Percentiles rank a stretch among this genome's conserved stretches.
These are phyloP conservation scores for Pinna nobilis DNA, from an alignment of 1,140 invertebrate species.

Conservation along the genomic window DNA sequence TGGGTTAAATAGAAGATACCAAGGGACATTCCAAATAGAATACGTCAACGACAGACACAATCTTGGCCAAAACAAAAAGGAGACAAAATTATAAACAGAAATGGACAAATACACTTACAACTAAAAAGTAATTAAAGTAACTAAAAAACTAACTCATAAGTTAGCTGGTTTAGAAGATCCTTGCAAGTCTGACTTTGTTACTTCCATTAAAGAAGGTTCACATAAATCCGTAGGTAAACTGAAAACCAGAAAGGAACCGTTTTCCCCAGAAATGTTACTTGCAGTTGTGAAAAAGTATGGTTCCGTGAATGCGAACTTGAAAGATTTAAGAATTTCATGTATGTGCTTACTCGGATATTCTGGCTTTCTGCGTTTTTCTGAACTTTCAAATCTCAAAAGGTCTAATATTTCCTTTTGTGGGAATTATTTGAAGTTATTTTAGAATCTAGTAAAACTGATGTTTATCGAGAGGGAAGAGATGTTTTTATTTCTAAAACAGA, in stretches of 20 bases:
- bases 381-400: slow-evolving; percentile 12
- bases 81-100: no score
- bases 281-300: neutral
- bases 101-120: no score
- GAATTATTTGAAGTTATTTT: neutral
- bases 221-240: neutral
- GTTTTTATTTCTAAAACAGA: slow-evolving; percentile 15
- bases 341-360: slow-evolving; percentile 20
- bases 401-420: neutral
- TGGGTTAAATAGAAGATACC: no score
- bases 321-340: slow-evolving; percentile 10
- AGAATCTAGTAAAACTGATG: slow-evolving; percentile 18
- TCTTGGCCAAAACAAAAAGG: no score
- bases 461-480: slow-evolving; percentile 1
- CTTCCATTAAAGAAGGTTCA: neutral
- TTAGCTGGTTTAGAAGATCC: slow-evolving; percentile 7
- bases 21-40: no score
- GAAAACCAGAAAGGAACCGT: slow-evolving; percentile 13
- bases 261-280: slow-evolving; percentile 16
- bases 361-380: slow-evolving; percentile 20
- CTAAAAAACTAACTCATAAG: no score
- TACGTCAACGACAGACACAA: no score
- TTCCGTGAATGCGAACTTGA: neutral
- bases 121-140: no score
- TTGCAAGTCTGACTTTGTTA: slow-evolving; percentile 4